Percentiles rank a stretch among this genome's conserved stretches.
Evolutionary conservation across 2,113 vertebrate species (phyloP).

Genomic region (Mastomys coucha): DNA sequence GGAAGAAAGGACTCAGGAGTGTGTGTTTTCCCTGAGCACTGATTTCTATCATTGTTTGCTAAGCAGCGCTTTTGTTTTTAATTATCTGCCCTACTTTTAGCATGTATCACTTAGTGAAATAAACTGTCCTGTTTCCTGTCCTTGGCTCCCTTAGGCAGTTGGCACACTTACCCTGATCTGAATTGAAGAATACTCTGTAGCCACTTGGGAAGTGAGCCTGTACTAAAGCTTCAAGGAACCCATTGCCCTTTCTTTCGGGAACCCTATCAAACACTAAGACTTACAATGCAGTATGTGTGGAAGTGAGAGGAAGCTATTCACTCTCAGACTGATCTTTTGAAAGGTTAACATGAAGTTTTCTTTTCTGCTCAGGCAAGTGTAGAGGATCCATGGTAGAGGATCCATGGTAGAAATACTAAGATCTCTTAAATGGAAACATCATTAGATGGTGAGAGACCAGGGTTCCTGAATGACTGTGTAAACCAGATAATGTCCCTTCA

Average conservation of each 20-base stretch:
- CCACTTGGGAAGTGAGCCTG: background rate
- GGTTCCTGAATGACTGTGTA: background rate
- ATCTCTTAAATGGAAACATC: background rate
- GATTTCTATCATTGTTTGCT: background rate
- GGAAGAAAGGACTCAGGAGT: background rate
- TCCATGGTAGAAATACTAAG: background rate
- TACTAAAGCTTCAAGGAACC: background rate
- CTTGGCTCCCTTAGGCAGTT: background rate
- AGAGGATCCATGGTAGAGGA: background rate
- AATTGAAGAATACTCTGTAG: background rate
- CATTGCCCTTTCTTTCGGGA: background rate
- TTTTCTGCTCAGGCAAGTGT: background rate
- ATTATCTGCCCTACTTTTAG: background rate
- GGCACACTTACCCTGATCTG: background rate
- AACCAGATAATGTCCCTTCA: background rate
- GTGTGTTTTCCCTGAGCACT: background rate
- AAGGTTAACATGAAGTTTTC: background rate
- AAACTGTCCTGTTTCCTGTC: background rate
- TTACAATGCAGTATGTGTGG: background rate
- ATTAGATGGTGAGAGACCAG: background rate
- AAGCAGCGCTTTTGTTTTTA: background rate
- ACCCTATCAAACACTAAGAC: background rate
- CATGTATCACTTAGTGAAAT: background rate
- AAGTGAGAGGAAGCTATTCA: background rate
- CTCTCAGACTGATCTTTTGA: background rate